A percentile compares a stretch with the other conserved stretches of the same genome.
Evolutionary conservation across 2,888 invertebrate genomes (phyloP).

Genomic region (Escarpia spicata): DNA sequence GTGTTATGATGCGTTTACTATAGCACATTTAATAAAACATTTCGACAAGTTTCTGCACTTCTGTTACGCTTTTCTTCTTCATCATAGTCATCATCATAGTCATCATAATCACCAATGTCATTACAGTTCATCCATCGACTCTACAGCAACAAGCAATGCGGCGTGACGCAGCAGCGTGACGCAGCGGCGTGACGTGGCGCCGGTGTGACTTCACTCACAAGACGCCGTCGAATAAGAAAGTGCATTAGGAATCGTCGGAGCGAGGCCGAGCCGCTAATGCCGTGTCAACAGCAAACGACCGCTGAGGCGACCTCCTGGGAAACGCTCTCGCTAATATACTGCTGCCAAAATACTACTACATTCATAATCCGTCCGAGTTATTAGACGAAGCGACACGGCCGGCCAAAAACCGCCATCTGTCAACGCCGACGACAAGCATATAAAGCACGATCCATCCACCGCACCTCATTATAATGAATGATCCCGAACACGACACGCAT

Average conservation of each 20-base stretch:
- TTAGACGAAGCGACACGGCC: background rate
- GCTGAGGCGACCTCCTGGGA: background rate
- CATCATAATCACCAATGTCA: too few relatives aligned
- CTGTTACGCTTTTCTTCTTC: too few relatives aligned
- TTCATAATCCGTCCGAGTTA: constrained; percentile 22
- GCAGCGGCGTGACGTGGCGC: background rate
- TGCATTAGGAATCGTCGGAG: background rate
- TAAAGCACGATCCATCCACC: background rate
- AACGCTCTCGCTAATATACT: background rate
- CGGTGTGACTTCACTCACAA: background rate
- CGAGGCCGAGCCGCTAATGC: background rate
- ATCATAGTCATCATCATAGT: too few relatives aligned
- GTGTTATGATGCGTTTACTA: too few relatives aligned
- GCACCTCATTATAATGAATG: constrained; percentile 10
- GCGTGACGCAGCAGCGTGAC: background rate
- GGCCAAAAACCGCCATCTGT: background rate
- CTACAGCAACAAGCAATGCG: background rate
- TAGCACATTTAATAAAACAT: too few relatives aligned
- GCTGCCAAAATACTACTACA: constrained; percentile 20
- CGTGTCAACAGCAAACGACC: background rate
- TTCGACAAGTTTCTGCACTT: too few relatives aligned
- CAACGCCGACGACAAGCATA: background rate
- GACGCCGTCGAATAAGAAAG: background rate
- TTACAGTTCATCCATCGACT: too few relatives aligned
- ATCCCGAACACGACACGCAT: background rate